Evolutionary conservation across 2,113 vertebrate species (phyloP), one percentile per base, ranked within the genome.

Genomic region (Atherinomorus stipes): DNA sequence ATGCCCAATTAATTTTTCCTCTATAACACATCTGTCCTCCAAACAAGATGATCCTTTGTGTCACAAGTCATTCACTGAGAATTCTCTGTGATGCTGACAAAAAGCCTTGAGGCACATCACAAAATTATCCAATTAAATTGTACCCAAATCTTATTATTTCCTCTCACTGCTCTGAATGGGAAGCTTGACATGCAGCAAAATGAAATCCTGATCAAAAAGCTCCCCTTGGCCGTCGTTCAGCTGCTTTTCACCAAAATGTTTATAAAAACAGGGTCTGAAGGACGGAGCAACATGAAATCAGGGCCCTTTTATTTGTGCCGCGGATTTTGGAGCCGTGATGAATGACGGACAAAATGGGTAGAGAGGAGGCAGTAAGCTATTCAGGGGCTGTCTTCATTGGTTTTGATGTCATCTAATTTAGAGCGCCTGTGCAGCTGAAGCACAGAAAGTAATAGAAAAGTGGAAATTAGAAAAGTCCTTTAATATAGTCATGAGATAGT

Each of bases 401-500:
- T 81, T 88, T 82, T 87, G 79, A 87, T 83, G 72, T 77, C 65
- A 78, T 89, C 59, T 90, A 58, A 91, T 90, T 86, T 86, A 81
- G 76, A 71, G 67, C 61, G 75, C 73, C 68, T 78, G 62, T 62
- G 37, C 50, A 56, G 80, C 45, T 49, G 71, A 84, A 80, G 59
- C 83, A 87, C 80, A 81, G 78, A 83, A 49, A 58, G 83, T 80
- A 75, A 84, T 76, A 79, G 53, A 78, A 76, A 78, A 78, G 76
- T 50, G 71, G 73, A 77, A 80, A 84, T 87, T 57, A 83, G 72
- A 88, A 79, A 85, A 87, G 76, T 81, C 64, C 80, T 88, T 84
- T 86, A 88, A 90, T 89, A 90, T 86, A 87, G 75, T 75, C 78
- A 75, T 60, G 67, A 78, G 79, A 85, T 83, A 81, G 61, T 70